Base-by-base conservation (phyloP, 2,113 vertebrate genomes). In the Halichoeres trimaculatus region DNA sequence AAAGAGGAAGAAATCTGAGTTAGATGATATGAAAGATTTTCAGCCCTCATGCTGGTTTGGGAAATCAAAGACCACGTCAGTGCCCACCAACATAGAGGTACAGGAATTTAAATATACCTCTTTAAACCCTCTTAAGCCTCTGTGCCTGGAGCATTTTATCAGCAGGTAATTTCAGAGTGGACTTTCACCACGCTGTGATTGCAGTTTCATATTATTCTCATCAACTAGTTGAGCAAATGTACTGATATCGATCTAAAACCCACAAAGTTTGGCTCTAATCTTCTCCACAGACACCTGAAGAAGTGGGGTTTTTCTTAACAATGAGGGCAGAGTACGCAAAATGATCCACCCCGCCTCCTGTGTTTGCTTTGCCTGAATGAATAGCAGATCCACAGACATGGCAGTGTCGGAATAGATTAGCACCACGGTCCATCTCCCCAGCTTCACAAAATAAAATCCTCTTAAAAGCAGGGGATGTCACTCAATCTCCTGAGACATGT, bases 351-450 rank as follows among this genome's bases (percentile, higher is more conserved):
- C 57, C 72, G 53, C 63, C 48, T 67, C 60, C 60, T 70, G 81
- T 90, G 89, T 90, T 91, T 85, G 76, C 85, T 82, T 81, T 87
- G 81, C 81, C 76, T 89, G 81, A 87, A 79, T 74, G 88, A 88
- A 80, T 72, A 83, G 85, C 76, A 85, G 84, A 84, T 89, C 87
- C 88, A 89, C 87, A 80, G 75, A 76, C 78, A 83, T 79, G 82
- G 88, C 81, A 68, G 79, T 77, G 92, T 93, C 90, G 84, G 87
- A 85, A 90, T 76, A 90, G 88, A 93, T 93, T 91, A 92, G 82
- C 71, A 53, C 83, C 88, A 87, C 22, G 84, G 84, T 91, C 88
- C 85, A 78, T 90, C 87, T 88, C 79, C 77, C 73, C 36, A 38
- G 74, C 80, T 81, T 83, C 84, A 83, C 84, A 80, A 88, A 94